Percentiles rank a stretch among this genome's conserved stretches.
phyloP scores from a whole-genome alignment of 2,888 invertebrate species.

The Plebejus anna region DNA sequence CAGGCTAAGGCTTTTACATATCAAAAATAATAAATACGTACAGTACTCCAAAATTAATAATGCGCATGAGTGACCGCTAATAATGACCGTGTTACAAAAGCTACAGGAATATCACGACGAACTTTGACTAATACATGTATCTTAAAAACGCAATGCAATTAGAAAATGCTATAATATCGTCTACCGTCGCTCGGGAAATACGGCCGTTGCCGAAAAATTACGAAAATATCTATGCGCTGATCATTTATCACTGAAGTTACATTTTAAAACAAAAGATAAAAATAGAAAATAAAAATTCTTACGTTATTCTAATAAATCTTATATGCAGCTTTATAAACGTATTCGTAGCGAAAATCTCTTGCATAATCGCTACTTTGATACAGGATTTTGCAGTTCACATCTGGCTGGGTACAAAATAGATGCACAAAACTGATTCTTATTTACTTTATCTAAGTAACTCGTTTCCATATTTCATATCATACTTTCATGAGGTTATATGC shows the following conservation, averaged over 20 bases:
- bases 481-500: constrained; percentile 3
- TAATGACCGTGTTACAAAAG: too few species aligned
- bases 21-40: background rate
- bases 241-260: background rate
- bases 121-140: too few species aligned
- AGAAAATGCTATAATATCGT: too few species aligned
- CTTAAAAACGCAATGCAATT: too few species aligned
- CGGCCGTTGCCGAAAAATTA: too few species aligned
- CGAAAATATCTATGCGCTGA: too few species aligned
- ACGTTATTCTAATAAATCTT: background rate
- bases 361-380: constrained; percentile 10
- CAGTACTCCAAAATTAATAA: too few species aligned
- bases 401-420: background rate
- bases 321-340: background rate
- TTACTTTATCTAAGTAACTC: constrained; percentile 14
- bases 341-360: constrained; percentile 2
- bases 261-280: background rate
- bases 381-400: constrained; percentile 6
- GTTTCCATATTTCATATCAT: constrained; percentile 19
- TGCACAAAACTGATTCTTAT: constrained; percentile 15
- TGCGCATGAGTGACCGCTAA: too few species aligned
- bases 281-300: background rate
- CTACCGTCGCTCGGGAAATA: too few species aligned
- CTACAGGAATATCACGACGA: too few species aligned
- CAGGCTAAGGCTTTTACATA: background rate